phyloP scores from a whole-genome alignment of 2,113 vertebrate species.

The Stictonetta naevosa region DNA sequence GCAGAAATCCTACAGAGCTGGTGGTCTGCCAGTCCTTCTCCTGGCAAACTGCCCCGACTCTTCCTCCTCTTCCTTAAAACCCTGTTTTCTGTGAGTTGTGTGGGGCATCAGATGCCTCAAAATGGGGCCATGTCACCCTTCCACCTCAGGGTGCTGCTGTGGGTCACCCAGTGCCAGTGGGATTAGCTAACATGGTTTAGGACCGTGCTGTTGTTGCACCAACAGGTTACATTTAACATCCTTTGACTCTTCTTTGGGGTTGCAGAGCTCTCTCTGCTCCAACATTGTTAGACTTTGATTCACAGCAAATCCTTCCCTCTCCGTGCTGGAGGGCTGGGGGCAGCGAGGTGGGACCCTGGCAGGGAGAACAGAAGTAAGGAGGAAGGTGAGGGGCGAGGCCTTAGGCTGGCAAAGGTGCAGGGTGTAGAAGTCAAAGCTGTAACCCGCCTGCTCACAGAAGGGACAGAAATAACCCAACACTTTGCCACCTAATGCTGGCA shows the following conservation, averaged over 20 bases:
- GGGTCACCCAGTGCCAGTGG: too few relatives aligned
- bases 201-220: neutral
- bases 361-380: neutral
- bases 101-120: neutral
- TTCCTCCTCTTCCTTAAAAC: accelerated
- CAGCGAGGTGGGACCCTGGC: too few relatives aligned
- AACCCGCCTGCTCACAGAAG: neutral
- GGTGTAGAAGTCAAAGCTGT: neutral
- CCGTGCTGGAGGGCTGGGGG: accelerated
- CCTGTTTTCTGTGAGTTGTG: accelerated
- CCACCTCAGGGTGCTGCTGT: too few relatives aligned
- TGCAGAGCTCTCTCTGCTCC: neutral
- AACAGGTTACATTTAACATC: neutral
- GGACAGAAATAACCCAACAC: neutral
- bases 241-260: neutral
- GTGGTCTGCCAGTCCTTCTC: neutral
- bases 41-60: accelerated
- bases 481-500: accelerated
- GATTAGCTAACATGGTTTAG: too few relatives aligned
- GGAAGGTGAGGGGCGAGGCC: neutral
- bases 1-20: accelerated
- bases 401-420: neutral
- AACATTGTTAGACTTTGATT: neutral
- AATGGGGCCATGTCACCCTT: neutral
- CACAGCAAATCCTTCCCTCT: neutral